Percentiles rank a stretch among this genome's conserved stretches.
Evolutionary conservation across 2,797 vertebrate genomes (phyloP).

Genomic region (Antennarius maculatus): DNA sequence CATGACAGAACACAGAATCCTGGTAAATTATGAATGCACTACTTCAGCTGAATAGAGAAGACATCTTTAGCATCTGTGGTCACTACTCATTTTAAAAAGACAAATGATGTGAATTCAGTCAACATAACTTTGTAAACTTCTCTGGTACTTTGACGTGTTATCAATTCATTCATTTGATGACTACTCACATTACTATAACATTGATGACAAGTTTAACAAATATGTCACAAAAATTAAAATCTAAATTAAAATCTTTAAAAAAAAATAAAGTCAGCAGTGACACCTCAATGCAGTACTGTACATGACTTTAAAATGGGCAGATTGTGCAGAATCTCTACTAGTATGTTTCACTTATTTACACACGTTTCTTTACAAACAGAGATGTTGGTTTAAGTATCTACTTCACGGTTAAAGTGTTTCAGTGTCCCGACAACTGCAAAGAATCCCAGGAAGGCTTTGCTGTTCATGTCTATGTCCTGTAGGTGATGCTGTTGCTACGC

Average conservation of each 20-base stretch:
- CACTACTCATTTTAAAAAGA: not conserved
- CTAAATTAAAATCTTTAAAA: not conserved
- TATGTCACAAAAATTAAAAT: not conserved
- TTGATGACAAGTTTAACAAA: not conserved
- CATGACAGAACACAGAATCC: not conserved
- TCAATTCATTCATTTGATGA: slow-evolving; percentile 4
- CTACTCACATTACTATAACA: not conserved
- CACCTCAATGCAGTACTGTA: not conserved
- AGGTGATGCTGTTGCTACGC: slow-evolving; percentile 69
- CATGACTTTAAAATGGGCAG: rapidly evolving
- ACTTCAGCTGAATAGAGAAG: not conserved
- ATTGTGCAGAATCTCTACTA: not conserved
- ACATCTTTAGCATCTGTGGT: not conserved
- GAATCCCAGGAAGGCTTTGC: slow-evolving; percentile 12
- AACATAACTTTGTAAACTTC: not conserved
- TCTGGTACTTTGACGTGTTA: not conserved
- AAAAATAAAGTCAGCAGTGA: not conserved
- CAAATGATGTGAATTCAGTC: not conserved
- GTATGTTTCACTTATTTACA: not conserved
- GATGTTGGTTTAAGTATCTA: not conserved
- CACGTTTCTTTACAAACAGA: not conserved
- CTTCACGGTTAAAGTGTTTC: not conserved
- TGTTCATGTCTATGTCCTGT: slow-evolving; percentile 42
- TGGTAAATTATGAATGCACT: not conserved
- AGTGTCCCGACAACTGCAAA: not conserved